Evolutionary conservation across 2,113 vertebrate species (phyloP), one percentile per base, ranked within the genome.

Genomic region (Tupaia chinensis): DNA sequence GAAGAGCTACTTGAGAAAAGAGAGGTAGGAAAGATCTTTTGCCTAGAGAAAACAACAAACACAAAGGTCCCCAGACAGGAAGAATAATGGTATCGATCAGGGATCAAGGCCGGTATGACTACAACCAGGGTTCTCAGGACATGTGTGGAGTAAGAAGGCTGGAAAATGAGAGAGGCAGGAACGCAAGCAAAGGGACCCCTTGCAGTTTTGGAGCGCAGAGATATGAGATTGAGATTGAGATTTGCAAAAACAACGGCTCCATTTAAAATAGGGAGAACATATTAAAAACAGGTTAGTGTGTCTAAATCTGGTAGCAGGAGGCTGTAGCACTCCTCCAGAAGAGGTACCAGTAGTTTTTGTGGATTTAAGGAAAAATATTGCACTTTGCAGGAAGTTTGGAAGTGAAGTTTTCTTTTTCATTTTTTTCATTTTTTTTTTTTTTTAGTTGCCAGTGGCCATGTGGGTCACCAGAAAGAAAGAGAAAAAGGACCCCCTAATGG

Each of bases 331-430:
- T 68, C 19, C 44, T 56, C 6, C 15, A 12, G 22, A 32, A 44
- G 0, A 15, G 23, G 2, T 5, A 2, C 0, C 12, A 22, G 27
- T 29, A 16, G 61, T 25, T 34, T 13, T 22, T 11, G 15, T 17
- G 10, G 13, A 83, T 19, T 23, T 4, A 13, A 61, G 56, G 9
- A 44, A 72, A 77, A 81, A 65, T 73, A 7, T 12, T 29, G 13
- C 14, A 10, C 25, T 79, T 79, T 27, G 3, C 2, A 14, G 22
- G 10, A 86, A 13, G 10, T 63, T 81, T 74, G 13, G 5, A 69
- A 66, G 25, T 8, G 13, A 68, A 81, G 13, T 44, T 44, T 44
- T 44, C 44, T 44, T 44, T 44, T 44, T 44, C 44, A 44, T 44
- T 44, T 44, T 44, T 5, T 44, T 44, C n/a, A n/a, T 32, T 32